Conservation (phyloP, 2,888 invertebrate genomes). For the Sinhomidia bicolor region DNA sequence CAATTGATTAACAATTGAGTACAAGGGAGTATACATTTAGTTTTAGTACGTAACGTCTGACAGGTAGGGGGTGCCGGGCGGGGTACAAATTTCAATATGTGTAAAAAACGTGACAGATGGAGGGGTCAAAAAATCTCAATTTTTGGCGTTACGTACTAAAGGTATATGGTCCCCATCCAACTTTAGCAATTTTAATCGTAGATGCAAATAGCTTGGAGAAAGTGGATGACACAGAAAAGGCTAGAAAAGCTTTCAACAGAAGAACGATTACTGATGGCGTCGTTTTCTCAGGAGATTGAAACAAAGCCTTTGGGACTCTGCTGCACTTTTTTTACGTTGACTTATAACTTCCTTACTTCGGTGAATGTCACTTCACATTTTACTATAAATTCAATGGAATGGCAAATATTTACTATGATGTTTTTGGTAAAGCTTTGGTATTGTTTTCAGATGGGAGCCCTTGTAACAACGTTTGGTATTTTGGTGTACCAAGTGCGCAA, state of each 20-base stretch:
- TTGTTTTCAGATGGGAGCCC: background rate
- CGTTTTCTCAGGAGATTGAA: background rate
- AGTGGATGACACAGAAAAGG: background rate
- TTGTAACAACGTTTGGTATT: conserved; percentile 10
- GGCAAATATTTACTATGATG: background rate
- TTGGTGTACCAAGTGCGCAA: background rate
- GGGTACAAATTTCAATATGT: no score
- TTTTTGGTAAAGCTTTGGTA: background rate
- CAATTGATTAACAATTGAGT: no score
- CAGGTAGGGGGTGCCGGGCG: no score
- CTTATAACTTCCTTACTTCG: background rate
- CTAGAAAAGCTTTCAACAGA: background rate
- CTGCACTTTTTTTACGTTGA: background rate
- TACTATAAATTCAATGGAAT: background rate
- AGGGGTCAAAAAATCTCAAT: no score
- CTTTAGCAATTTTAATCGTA: no score
- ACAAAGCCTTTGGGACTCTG: background rate
- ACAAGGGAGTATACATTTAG: no score
- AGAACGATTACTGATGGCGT: background rate
- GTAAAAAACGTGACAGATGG: no score
- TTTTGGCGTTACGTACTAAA: no score
- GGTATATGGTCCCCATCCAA: no score
- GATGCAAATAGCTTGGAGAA: background rate
- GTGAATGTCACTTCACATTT: background rate
- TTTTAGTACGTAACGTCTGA: no score